Base-by-base conservation (phyloP, 2,797 vertebrate genomes). In the Setipinna tenuifilis region DNA sequence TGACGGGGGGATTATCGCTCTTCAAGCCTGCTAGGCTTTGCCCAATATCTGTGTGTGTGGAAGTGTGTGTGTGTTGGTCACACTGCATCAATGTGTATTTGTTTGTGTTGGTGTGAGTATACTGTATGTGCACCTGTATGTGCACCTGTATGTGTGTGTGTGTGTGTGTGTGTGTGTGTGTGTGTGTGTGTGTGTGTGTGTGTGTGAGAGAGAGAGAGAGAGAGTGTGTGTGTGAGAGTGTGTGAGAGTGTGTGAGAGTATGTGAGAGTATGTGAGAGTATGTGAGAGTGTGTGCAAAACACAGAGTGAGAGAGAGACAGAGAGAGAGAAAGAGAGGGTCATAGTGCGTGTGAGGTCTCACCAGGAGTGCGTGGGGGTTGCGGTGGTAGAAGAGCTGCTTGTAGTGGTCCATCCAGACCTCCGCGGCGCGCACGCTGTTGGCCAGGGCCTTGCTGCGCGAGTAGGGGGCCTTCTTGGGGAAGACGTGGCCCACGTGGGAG, bases 321-420 rank as follows among this genome's bases (percentile, higher is more conserved):
- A 41, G 35, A 41, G 25, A 28, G 25, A 23, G 62, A 23, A 25
- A 10, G 50, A 75, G 19, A 44, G 46, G 21, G 50, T 28, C 21
- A 16, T 54, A 6, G 17, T 59, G 81, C 86, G 81, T 54, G 35
- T 68, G 61, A 23, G 83, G 58, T 92, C 97, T 96, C 93, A 99
- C 98, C 97, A 96, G 90, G 28, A 96, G 96, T 25, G 98, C 98
- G 0, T 97, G 97, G 2, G 97, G 96, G 86, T 95, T 97, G 68
- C 97, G 94, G 87, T 97, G 96, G 90, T 97, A 97, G 90, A 96
- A 97, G 61, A 97, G 85, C 2, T 97, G 96, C 91, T 97, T 97
- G 25, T 95, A 97, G 0, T 93, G 94, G 88, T 97, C 97, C 96
- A 97, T 96, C 97, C 97, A 97, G 88, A 97, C 97, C 89, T 97